phyloP scores from a whole-genome alignment of 2,113 vertebrate species.

The Saiga tatarica region DNA sequence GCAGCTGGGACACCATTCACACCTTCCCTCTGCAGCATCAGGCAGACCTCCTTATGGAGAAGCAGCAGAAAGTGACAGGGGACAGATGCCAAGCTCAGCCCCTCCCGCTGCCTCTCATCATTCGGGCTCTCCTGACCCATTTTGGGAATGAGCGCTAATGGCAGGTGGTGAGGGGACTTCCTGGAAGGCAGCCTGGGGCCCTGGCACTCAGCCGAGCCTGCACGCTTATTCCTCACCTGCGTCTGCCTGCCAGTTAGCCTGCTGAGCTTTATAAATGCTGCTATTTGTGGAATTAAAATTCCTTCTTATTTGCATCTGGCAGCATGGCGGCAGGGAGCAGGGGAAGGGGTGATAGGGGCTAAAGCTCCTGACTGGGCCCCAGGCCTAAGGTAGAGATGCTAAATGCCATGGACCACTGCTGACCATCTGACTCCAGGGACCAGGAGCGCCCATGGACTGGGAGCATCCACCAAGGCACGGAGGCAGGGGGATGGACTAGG shows the following conservation, averaged over 20 bases:
- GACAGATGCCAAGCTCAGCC: background rate
- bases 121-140: background rate
- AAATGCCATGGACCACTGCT: accelerated
- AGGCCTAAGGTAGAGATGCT: background rate
- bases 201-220: background rate
- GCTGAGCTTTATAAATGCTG: background rate
- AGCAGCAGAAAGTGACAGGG: background rate
- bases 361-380: background rate
- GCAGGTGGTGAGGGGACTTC: background rate
- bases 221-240: background rate
- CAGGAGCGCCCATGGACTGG: too few species aligned
- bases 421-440: background rate
- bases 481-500: accelerated
- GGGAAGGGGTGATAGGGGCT: background rate
- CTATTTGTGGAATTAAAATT: slow-evolving; percentile 18
- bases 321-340: background rate
- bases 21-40: background rate
- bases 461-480: background rate
- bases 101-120: background rate
- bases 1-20: accelerated
- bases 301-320: background rate
- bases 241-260: background rate
- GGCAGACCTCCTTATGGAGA: background rate
- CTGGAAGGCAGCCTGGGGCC: slow-evolving; percentile 28
- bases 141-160: background rate